phyloP scores from a whole-genome alignment of 2,888 invertebrate genomes.

The Epicampocera succincta region DNA sequence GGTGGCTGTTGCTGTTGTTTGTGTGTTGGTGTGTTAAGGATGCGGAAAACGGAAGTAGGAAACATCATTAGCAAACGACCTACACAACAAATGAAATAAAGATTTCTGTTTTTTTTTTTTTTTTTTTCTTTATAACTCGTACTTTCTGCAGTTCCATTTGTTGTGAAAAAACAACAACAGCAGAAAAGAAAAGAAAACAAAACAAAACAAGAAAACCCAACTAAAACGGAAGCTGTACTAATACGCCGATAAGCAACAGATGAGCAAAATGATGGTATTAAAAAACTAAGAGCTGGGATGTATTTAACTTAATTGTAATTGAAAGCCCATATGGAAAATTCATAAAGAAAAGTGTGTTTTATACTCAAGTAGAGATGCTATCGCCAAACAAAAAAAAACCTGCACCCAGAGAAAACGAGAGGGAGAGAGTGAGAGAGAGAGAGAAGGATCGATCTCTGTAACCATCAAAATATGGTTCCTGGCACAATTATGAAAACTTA shows the following conservation, averaged over 20 bases:
- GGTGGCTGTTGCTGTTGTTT: slow-evolving; percentile 14
- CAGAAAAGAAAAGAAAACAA: no score
- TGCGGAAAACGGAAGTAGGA: slow-evolving; percentile 67
- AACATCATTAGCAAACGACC: slow-evolving; percentile 60
- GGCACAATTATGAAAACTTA: no score
- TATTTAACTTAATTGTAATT: neutral
- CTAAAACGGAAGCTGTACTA: slow-evolving; percentile 57
- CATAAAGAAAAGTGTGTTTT: neutral
- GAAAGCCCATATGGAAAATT: neutral
- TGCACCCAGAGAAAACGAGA: no score
- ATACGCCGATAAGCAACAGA: slow-evolving; percentile 55
- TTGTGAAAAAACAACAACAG: no score
- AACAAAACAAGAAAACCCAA: slow-evolving; percentile 29
- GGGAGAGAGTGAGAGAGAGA: no score
- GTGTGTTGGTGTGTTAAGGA: slow-evolving; percentile 50
- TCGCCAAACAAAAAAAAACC: no score
- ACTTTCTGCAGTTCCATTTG: neutral
- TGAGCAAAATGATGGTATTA: slow-evolving; percentile 37
- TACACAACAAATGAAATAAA: slow-evolving; percentile 37
- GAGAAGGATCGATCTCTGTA: no score
- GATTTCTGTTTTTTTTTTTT: slow-evolving; percentile 31
- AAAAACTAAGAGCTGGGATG: neutral
- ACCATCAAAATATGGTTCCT: no score
- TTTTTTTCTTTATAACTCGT: no score
- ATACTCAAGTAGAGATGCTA: no score